A percentile compares a stretch with the other conserved stretches of the same genome.
These are phyloP conservation scores for Caenorhabditis wallacei DNA, from an alignment of 2,888 invertebrate genomes.

Conservation along the genomic window DNA sequence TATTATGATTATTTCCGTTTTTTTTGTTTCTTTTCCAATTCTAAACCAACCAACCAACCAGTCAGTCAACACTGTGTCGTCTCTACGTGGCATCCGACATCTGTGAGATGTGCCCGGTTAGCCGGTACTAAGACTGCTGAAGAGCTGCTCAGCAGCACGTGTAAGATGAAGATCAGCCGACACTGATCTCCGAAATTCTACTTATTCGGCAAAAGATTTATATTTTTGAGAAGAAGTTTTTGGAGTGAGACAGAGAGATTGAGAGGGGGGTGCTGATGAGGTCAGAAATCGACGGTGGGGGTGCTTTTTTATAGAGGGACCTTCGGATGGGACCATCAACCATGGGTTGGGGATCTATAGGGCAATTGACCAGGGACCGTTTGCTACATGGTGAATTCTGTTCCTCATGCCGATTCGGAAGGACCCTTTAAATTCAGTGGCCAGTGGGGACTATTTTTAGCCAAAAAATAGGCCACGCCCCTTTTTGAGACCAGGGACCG, in stretches of 20 bases:
- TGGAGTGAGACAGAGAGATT: conserved; percentile 1
- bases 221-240: neutral
- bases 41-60: too few species aligned
- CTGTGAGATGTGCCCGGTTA: conserved; percentile 49
- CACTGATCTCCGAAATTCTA: conserved; percentile 42
- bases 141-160: neutral
- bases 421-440: too few species aligned
- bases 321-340: too few species aligned
- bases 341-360: too few species aligned
- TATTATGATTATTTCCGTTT: conserved; percentile 6
- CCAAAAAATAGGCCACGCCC: too few species aligned
- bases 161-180: conserved; percentile 35
- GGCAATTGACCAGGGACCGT: too few species aligned
- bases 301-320: too few species aligned
- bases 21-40: neutral
- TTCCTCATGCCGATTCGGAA: too few species aligned
- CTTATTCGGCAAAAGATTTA: neutral
- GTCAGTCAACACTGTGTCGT: neutral
- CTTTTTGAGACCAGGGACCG: too few species aligned
- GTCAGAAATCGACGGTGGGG: conserved; percentile 9
- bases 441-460: too few species aligned
- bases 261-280: conserved; percentile 3
- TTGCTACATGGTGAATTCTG: too few species aligned
- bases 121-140: conserved; percentile 10
- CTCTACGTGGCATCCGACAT: neutral